Evolutionary conservation across 2,113 vertebrate genomes (phyloP).

Genomic region (Oreochromis aureus): DNA sequence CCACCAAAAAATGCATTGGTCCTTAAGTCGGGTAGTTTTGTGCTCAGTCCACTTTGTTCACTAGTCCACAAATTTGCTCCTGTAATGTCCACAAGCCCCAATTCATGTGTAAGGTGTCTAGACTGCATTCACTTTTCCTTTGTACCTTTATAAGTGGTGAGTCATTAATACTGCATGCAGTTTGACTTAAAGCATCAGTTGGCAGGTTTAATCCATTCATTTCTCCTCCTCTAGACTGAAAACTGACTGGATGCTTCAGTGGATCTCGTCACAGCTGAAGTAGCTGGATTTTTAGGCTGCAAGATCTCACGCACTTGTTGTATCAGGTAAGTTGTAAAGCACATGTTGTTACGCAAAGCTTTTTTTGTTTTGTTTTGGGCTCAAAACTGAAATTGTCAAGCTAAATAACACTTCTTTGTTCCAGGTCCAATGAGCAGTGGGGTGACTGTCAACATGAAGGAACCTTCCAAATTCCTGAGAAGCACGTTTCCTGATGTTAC

Average conservation of each 20-base stretch:
- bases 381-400: accelerated
- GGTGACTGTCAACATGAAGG: background rate
- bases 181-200: background rate
- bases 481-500: background rate
- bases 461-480: background rate
- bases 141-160: conserved; percentile 24
- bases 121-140: conserved; percentile 34
- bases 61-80: conserved; percentile 49
- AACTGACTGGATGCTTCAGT: conserved; percentile 2
- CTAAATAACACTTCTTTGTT: background rate
- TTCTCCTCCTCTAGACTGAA: conserved; percentile 50
- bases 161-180: conserved; percentile 57
- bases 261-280: background rate
- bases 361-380: background rate
- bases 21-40: conserved; percentile 47
- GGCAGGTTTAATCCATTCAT: background rate
- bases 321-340: background rate
- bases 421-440: background rate
- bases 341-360: background rate
- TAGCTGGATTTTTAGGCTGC: background rate
- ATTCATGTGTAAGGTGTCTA: conserved; percentile 35
- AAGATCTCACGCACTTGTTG: background rate
- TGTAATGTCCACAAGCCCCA: conserved; percentile 38
- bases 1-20: conserved; percentile 45
- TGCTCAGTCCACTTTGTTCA: conserved; percentile 58